A percentile compares a stretch with the other conserved stretches of the same genome.
phyloP scores from a whole-genome alignment of 2,888 invertebrate genomes.

The Loripinus fragilis region DNA sequence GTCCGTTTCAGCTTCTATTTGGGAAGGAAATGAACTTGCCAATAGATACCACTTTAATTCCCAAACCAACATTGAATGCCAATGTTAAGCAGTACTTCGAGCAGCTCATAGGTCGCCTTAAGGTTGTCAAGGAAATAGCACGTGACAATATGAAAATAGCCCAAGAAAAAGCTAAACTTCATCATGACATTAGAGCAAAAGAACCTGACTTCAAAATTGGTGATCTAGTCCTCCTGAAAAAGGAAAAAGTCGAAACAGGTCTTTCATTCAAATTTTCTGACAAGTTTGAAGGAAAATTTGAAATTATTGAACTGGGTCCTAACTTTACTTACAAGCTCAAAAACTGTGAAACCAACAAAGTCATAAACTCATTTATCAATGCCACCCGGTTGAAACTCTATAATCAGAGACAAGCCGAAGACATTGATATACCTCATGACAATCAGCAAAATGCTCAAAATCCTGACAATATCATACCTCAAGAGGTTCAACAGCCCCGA shows the following conservation, averaged over 20 bases:
- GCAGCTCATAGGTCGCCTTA: constrained; percentile 1
- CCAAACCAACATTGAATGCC: constrained; percentile 27
- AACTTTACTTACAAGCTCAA: constrained; percentile 42
- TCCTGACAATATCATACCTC: not conserved
- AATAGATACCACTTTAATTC: constrained; percentile 36
- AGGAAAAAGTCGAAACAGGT: not conserved
- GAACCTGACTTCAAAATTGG: constrained; percentile 35
- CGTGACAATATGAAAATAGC: constrained; percentile 21
- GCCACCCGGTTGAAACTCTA: constrained; percentile 40
- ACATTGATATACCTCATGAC: not conserved
- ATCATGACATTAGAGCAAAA: constrained; percentile 33
- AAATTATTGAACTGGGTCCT: constrained; percentile 35
- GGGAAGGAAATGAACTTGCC: constrained; percentile 41
- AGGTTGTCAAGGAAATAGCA: constrained; percentile 28
- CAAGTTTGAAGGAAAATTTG: constrained; percentile 42
- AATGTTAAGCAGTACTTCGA: constrained; percentile 24
- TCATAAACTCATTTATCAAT: constrained; percentile 25
- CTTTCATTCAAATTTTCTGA: constrained; percentile 30
- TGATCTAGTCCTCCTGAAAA: constrained; percentile 31
- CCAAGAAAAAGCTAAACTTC: constrained; percentile 25
- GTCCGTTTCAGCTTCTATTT: constrained; percentile 49
- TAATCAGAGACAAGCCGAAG: constrained; percentile 14
- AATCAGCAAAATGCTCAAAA: not conserved
- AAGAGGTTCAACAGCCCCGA: not conserved
- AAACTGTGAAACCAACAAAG: constrained; percentile 14